A percentile compares a stretch with the other conserved stretches of the same genome.
Evolutionary conservation across 2,797 vertebrate genomes (phyloP).

Genomic region (Esox lucius): DNA sequence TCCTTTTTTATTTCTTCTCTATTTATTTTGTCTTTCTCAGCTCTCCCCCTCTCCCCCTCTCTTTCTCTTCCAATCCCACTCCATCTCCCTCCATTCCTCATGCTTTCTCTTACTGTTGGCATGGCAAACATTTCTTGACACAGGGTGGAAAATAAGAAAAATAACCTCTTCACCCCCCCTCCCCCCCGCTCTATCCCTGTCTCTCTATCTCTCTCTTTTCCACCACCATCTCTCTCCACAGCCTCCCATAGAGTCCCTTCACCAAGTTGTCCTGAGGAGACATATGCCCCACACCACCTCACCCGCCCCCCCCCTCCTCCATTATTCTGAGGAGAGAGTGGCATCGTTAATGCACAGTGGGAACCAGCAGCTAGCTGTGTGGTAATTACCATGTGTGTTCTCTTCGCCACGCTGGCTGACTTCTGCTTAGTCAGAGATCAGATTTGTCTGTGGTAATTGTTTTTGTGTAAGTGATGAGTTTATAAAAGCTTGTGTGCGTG

Average conservation of each 20-base stretch:
- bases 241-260: constrained; percentile 7
- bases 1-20: not conserved
- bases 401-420: constrained; percentile 76
- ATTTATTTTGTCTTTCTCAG: too few species aligned
- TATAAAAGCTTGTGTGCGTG: constrained; percentile 57
- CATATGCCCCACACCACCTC: constrained; percentile 42
- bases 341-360: constrained; percentile 76
- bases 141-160: too few species aligned
- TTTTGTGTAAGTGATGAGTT: constrained; percentile 74
- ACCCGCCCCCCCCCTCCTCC: constrained; percentile 61
- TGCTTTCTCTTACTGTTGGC: not conserved
- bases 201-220: not conserved
- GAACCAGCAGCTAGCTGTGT: constrained; percentile 72
- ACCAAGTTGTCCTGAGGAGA: too few species aligned
- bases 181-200: not conserved
- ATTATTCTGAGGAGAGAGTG: constrained; percentile 74
- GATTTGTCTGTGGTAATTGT: constrained; percentile 75
- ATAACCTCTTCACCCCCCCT: not conserved
- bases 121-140: too few species aligned
- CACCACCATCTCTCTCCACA: constrained; percentile 12
- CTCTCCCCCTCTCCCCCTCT: too few species aligned
- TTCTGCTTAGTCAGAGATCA: constrained; percentile 78
- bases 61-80: too few species aligned
- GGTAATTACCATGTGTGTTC: constrained; percentile 81
- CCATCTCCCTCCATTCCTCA: not conserved